Evolutionary conservation across 2,113 vertebrate species (phyloP), one percentile per base, ranked within the genome.

Genomic region (Sclerurus mexicanus): DNA sequence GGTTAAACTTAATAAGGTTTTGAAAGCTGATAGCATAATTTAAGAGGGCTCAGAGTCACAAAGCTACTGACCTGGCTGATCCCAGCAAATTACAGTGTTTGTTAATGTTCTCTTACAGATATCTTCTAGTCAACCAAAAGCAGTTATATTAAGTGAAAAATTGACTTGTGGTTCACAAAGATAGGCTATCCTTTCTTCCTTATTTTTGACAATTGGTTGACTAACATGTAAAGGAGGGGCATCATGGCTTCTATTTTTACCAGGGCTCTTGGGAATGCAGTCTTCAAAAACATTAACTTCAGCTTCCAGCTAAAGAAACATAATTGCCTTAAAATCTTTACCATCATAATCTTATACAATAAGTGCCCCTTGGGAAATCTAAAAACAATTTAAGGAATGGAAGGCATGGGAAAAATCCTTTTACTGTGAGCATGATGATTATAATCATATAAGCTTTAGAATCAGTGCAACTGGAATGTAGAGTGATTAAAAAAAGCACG

Each of bases 11-110:
- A 99, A 98, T 99, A 98, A 98, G 98, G 98, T 97, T 98, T 98
- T 95, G 98, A 98, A 99, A 99, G 97, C 97, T 98, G 98, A 99
- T 98, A 98, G 98, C 97, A 86, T 98, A 97, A 98, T 98, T 97
- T 97, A 98, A 97, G 95, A 97, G 89, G 94, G 93, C 97, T 97
- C 88, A 78, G 94, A 98, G 94, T 97, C 95, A 95, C 95, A 89
- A 60, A 97, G 97, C 96, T 98, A 12, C 92, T 95, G 97, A 98
- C 96, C 97, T 91, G 86, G 72, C 96, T 98, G 97, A 98, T 97
- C 97, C 93, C 84, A 76, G 97, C 87, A 97, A 98, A 98, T 98
- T 96, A 95, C 94, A 97, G 50, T 96, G 93, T 98, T 98, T 98
- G 97, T 98, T 98, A 98, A 97, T 98, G 97, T 89, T 97, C 92